A percentile compares a stretch with the other conserved stretches of the same genome.
Conservation (phyloP, 2,113 vertebrate species). For the Corydoras sp. region DNA sequence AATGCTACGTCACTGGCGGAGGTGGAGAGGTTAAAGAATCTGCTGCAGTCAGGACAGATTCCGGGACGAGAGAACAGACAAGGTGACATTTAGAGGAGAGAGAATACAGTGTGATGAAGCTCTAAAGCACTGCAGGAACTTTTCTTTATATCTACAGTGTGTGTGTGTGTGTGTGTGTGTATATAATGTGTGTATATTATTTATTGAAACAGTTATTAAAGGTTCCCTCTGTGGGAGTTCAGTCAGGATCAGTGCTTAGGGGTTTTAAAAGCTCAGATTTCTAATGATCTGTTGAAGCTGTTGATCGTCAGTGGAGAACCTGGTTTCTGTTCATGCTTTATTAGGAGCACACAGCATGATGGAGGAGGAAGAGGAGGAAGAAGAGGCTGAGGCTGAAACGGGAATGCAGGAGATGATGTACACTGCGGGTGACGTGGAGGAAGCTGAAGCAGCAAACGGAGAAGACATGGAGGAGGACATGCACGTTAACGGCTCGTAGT, state of each 20-base stretch:
- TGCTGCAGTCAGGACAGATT: constrained; percentile 91
- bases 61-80: constrained; percentile 79
- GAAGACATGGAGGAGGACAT: constrained; percentile 79
- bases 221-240: no score
- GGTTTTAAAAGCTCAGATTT: no score
- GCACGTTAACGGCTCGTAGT: constrained; percentile 75
- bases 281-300: no score
- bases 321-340: neutral
- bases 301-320: no score
- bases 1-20: constrained; percentile 88
- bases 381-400: constrained; percentile 29
- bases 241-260: no score
- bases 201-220: no score
- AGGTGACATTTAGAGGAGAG: constrained; percentile 58
- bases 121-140: no score
- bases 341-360: constrained; percentile 48
- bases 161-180: no score
- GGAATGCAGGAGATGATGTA: constrained; percentile 39
- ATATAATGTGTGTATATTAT: no score
- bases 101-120: no score
- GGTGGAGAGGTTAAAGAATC: constrained; percentile 86
- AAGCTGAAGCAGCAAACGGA: constrained; percentile 46
- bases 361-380: constrained; percentile 57
- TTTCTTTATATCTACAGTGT: no score
- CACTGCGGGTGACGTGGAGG: constrained; percentile 25